These are phyloP conservation scores for Erethizon dorsatum DNA, from an alignment of 2,797 vertebrate genomes.

Conservation along the genomic window DNA sequence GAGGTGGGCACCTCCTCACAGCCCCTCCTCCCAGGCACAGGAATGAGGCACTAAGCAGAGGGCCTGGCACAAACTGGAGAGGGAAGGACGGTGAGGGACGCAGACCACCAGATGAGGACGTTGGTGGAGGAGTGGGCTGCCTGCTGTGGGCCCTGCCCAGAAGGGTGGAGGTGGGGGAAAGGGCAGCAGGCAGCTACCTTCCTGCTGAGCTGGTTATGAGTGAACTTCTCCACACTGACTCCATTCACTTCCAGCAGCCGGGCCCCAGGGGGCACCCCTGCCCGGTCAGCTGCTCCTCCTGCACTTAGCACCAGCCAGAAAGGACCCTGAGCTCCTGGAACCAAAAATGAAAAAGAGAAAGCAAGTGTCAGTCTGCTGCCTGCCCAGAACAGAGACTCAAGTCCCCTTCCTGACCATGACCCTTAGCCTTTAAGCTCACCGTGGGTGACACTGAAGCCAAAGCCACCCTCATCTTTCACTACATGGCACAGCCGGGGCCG, in stretches of 20 bases:
- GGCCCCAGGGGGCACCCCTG: constrained; percentile 92
- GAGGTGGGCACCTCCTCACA: neutral
- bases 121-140: neutral
- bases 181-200: constrained; percentile 88
- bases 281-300: constrained; percentile 93
- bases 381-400: neutral
- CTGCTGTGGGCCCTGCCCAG: neutral
- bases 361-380: neutral
- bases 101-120: neutral
- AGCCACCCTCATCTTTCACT: constrained; percentile 88
- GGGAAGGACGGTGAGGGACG: neutral
- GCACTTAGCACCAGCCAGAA: constrained; percentile 90
- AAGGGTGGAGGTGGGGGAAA: rapidly evolving
- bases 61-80: neutral
- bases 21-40: neutral
- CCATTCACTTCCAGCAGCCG: constrained; percentile 96
- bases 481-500: constrained; percentile 94
- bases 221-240: constrained; percentile 89
- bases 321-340: constrained; percentile 91
- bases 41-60: neutral
- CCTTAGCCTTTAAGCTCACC: constrained; percentile 84
- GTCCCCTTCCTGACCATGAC: rapidly evolving
- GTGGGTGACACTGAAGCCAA: constrained; percentile 91
- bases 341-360: neutral
- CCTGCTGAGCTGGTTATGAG: constrained; percentile 89